A percentile compares a stretch with the other conserved stretches of the same genome.
These are phyloP conservation scores for Myopa tessellatipennis DNA, from an alignment of 2,888 invertebrate species.

Conservation along the genomic window DNA sequence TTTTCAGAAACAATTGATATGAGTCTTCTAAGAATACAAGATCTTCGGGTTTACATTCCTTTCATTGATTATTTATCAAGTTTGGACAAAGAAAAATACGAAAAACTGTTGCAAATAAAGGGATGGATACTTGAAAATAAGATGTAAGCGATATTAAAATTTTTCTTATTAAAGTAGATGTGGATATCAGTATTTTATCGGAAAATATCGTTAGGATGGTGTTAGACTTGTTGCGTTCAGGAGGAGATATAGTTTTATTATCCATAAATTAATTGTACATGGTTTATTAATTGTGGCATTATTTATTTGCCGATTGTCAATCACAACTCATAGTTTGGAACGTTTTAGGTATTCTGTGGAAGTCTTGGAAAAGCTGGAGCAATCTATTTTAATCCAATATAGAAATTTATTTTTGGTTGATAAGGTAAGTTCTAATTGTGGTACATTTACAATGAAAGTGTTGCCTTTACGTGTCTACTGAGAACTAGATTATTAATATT, in stretches of 20 bases:
- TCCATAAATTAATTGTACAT: neutral
- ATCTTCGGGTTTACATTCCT: slow-evolving; percentile 45
- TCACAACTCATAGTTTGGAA: neutral
- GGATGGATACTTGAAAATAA: slow-evolving; percentile 47
- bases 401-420: slow-evolving; percentile 47
- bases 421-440: slow-evolving; percentile 44
- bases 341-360: slow-evolving; percentile 44
- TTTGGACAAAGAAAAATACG: slow-evolving; percentile 43
- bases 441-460: neutral
- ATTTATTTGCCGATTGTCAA: neutral
- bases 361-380: slow-evolving; percentile 46
- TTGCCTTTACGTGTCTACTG: neutral
- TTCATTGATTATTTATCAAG: slow-evolving; percentile 47
- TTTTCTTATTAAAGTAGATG: neutral
- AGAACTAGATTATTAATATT: neutral
- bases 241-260: neutral
- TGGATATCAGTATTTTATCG: neutral
- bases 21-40: slow-evolving; percentile 37
- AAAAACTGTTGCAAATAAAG: slow-evolving; percentile 45
- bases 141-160: slow-evolving; percentile 35
- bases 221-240: too few species aligned
- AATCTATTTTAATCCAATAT: slow-evolving; percentile 47
- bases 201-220: neutral
- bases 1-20: slow-evolving; percentile 38
- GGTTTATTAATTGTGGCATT: neutral